Evolutionary conservation across 2,888 invertebrate genomes (phyloP).

Genomic region (Eremobia ochroleuca): DNA sequence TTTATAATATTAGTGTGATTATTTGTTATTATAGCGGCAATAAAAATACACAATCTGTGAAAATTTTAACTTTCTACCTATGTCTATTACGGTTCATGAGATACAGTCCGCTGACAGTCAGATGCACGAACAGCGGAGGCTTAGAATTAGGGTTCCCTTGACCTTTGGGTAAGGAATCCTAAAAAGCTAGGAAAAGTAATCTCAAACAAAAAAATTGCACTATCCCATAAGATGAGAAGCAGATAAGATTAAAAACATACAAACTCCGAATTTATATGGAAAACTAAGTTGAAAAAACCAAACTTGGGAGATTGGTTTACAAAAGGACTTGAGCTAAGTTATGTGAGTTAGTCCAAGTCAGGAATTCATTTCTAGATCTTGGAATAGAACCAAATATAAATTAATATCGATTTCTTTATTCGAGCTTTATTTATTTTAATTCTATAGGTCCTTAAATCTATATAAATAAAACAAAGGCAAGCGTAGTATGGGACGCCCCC

Average conservation of each 20-base stretch:
- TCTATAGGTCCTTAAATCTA: too few relatives aligned
- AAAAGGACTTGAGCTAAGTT: neutral
- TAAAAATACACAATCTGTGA: neutral
- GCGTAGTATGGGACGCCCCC: too few relatives aligned
- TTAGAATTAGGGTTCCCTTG: neutral
- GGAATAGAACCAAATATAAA: neutral
- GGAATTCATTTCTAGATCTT: neutral
- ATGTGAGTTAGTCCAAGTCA: neutral
- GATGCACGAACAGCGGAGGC: neutral
- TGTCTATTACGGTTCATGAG: neutral
- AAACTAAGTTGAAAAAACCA: neutral
- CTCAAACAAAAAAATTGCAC: neutral
- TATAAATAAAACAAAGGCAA: too few relatives aligned
- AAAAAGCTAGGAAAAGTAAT: neutral
- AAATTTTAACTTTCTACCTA: neutral
- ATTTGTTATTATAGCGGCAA: neutral
- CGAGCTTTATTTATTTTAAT: neutral
- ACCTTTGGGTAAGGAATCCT: neutral
- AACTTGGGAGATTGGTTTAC: neutral
- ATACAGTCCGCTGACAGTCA: neutral
- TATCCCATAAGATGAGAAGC: neutral
- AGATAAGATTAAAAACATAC: neutral
- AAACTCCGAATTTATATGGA: slow-evolving; percentile 5
- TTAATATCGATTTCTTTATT: neutral
- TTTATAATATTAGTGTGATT: too few relatives aligned